Base-by-base conservation (phyloP, 2,888 invertebrate genomes). In the Mayetiola destructor region DNA sequence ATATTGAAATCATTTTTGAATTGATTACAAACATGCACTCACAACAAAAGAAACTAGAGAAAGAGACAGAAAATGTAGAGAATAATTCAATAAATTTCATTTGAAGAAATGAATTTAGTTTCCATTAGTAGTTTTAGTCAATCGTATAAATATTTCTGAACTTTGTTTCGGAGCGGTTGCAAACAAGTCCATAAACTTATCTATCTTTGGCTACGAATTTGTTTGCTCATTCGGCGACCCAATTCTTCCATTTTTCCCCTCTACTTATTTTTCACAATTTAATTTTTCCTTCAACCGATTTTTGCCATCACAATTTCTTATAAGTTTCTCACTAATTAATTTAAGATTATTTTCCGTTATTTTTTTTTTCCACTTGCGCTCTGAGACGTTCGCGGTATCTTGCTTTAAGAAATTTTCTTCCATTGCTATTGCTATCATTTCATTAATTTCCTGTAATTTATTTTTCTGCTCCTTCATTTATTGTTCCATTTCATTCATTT, bases 381-480 rank as follows among this genome's bases (percentile, higher is more conserved):
- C 36, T n/a, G 14, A n/a, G 16, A 3, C 39, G 16, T 10, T 39
- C 39, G 3, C 39, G 16, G 18, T 39, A 16, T 16, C 39, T 39
- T 20, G 3, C 39, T n/a, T n/a, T 10, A 32, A 10, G 10, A 32
- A 32, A 12, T 36, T 39, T 8, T 39, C 20, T 12, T 18, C 39
- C 20, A 2, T 39, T 39, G 16, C 4, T 39, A 16, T 39, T 39
- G 20, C 40, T 27, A 48, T 48, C 27, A 48, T 48, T 48, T 48
- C 27, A 48, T 48, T 48, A 48, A 48, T 48, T 48, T n/a, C n/a
- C n/a, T n/a, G n/a, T n/a, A n/a, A n/a, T n/a, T 48, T n/a, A 42
- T 37, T 37, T 37, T 4, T 14, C n/a, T 48, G 27, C 48, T n/a
- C n/a, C n/a, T n/a, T 4, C 12, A 4, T 39, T 39, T 39, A 18